Percentiles rank a stretch among this genome's conserved stretches.
Conservation (phyloP, 2,888 invertebrate genomes). For the Agonopterix subpropinquella region DNA sequence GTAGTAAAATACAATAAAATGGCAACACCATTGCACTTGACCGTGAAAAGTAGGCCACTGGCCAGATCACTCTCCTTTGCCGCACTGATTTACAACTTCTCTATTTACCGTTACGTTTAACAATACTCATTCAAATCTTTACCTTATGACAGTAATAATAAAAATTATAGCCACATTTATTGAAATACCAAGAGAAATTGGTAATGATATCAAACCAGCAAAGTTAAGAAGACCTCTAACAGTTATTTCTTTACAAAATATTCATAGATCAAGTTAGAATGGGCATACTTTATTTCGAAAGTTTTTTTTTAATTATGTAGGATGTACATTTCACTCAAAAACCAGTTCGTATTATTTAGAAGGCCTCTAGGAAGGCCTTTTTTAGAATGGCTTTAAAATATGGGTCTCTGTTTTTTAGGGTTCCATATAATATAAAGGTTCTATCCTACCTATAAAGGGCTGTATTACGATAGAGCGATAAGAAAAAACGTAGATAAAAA, state of each 20-base stretch:
- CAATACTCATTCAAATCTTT: conserved; percentile 16
- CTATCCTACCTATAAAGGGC: no score
- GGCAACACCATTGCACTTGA: conserved; percentile 58
- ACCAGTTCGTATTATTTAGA: background rate
- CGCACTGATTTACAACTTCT: conserved; percentile 1
- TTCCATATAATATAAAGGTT: no score
- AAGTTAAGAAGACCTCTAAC: conserved; percentile 19
- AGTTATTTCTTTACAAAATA: conserved; percentile 11
- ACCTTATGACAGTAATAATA: conserved; percentile 17
- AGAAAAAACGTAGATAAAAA: no score
- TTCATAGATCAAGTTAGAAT: background rate
- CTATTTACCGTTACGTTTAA: conserved; percentile 8
- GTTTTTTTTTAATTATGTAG: conserved; percentile 5
- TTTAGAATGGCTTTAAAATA: no score
- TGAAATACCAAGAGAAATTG: background rate
- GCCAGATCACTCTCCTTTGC: conserved; percentile 20
- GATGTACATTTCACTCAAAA: background rate
- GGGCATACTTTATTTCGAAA: conserved; percentile 5
- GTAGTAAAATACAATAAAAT: conserved; percentile 18
- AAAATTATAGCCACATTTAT: background rate
- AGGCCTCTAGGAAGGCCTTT: no score
- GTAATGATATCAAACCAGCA: conserved; percentile 7
- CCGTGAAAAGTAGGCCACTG: conserved; percentile 66
- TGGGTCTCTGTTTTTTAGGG: no score
- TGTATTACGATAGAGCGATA: no score